Base-by-base conservation (phyloP, 2,888 invertebrate species). In the Leptura quadrifasciata region DNA sequence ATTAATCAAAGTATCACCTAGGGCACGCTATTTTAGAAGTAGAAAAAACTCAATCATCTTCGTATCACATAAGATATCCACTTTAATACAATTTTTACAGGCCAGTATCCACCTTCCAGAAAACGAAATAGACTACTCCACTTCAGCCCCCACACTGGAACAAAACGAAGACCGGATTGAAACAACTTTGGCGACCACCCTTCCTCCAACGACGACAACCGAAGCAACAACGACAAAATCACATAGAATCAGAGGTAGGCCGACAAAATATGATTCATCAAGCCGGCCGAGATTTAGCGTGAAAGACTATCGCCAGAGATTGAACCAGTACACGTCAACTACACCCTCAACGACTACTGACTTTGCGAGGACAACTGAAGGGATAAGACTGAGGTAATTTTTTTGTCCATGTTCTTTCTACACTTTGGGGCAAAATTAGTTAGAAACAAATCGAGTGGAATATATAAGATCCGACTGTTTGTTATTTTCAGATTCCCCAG, bases 221-320 rank as follows among this genome's bases (percentile, higher is more conserved):
- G 86, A 86, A 15, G 87, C 89, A 8, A 84, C 88, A 35, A 86
- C 87, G 24, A 85, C 81, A n/a, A 86, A 79, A 76, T 79, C 85
- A 6, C 79, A 84, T 72, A 79, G 87, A 83, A 81, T 82, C 75
- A 78, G 84, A 76, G 79, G 82, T 67, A 91, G 90, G 77, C 90
- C 85, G 75, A 91, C 90, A 82, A 93, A 92, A 86, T 92, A 90
- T 78, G 89, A 92, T 73, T 83, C 88, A 0, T 86, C 85, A 17
- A 93, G 93, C 67, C 90, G 95, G 69, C 95, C 95, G 0, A 90
- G 93, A 79, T 95, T 95, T 86, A 95, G 94, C 85, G 93, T 95
- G 3, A 95, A 95, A 87, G 95, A 95, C 80, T 95, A 95, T 86
- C 92, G 93, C 84, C 94, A 91, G 81, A 90, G 94, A 76, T 87